Evolutionary conservation across 1,140 invertebrate species (phyloP).

Genomic region (Diabrotica virgifera): DNA sequence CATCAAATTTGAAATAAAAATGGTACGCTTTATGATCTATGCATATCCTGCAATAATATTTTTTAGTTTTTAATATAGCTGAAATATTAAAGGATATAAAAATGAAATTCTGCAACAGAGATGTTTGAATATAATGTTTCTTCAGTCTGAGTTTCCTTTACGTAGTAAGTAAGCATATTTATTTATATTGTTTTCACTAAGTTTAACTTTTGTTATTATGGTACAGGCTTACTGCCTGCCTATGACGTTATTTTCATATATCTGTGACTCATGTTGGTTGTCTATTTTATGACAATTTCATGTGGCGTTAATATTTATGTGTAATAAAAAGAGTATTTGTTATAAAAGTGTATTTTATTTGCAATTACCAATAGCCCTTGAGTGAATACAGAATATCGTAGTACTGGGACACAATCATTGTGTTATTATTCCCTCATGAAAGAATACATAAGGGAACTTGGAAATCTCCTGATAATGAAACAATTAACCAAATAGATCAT

Average conservation of each 20-base stretch:
- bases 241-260: neutral
- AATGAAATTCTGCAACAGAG: neutral
- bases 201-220: slow-evolving; percentile 3
- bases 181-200: neutral
- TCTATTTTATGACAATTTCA: slow-evolving; percentile 1
- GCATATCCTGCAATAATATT: too few relatives aligned
- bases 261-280: neutral
- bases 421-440: too few relatives aligned
- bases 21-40: too few relatives aligned
- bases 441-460: too few relatives aligned
- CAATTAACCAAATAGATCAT: too few relatives aligned
- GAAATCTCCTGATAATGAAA: too few relatives aligned
- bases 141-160: neutral
- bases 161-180: neutral
- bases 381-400: too few relatives aligned
- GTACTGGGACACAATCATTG: too few relatives aligned
- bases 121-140: neutral
- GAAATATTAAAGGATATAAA: too few relatives aligned
- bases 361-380: neutral
- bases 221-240: neutral
- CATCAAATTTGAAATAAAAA: too few relatives aligned
- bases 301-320: slow-evolving; percentile 2
- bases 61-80: too few relatives aligned
- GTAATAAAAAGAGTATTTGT: neutral
- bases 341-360: neutral